phyloP scores from a whole-genome alignment of 2,797 vertebrate genomes.

The Manis javanica region DNA sequence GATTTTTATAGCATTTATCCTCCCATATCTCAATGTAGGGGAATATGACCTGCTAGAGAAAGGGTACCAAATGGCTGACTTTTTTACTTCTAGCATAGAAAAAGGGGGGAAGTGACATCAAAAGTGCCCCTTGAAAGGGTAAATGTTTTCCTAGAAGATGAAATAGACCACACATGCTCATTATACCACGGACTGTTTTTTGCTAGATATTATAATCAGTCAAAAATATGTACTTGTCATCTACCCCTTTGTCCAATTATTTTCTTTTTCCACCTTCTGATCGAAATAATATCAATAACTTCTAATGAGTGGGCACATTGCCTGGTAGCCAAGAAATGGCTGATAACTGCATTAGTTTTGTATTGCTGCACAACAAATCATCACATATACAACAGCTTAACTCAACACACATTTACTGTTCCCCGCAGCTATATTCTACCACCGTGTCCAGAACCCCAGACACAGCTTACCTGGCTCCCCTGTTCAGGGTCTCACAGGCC shows the following conservation, averaged over 20 bases:
- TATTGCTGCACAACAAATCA: neutral
- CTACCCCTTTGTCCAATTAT: neutral
- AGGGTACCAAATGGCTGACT: neutral
- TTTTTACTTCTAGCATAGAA: neutral
- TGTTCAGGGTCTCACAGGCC: neutral
- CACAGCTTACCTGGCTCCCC: neutral
- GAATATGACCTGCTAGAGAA: neutral
- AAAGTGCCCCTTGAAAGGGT: neutral
- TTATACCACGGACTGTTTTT: neutral
- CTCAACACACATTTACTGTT: neutral
- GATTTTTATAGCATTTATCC: neutral
- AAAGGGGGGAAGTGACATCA: neutral
- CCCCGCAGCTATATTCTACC: neutral
- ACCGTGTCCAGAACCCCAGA: neutral
- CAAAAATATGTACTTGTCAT: neutral
- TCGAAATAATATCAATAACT: neutral
- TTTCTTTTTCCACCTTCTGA: neutral
- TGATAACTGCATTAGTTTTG: neutral
- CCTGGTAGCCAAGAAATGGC: neutral
- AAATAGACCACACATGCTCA: neutral
- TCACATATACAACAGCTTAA: neutral
- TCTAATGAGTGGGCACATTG: neutral
- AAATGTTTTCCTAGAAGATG: neutral
- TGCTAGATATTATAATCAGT: neutral
- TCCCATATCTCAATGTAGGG: neutral